These are phyloP conservation scores for Caloenas nicobarica DNA, from an alignment of 2,113 vertebrate genomes.

Conservation along the genomic window DNA sequence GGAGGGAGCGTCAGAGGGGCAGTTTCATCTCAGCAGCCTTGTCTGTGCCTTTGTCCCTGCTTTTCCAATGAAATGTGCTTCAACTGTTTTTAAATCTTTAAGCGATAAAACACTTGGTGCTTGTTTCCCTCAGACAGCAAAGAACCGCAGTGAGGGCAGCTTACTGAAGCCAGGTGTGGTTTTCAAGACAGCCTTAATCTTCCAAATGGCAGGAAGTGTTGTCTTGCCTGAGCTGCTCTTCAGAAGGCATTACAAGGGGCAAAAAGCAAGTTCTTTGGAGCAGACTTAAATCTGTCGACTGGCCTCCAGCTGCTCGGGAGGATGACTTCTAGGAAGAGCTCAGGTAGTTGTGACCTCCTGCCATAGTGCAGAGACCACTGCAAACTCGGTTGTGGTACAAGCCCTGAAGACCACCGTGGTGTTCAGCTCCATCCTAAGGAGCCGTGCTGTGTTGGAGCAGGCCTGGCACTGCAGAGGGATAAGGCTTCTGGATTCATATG, in stretches of 20 bases:
- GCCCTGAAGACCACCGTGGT: neutral
- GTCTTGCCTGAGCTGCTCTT: neutral
- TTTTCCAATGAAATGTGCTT: neutral
- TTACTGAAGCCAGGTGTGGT: neutral
- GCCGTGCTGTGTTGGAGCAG: accelerated
- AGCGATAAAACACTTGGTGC: neutral
- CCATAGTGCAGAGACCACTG: accelerated
- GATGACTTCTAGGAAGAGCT: accelerated
- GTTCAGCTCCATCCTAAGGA: neutral
- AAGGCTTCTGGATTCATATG: neutral
- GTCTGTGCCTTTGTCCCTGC: neutral
- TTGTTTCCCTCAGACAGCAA: neutral
- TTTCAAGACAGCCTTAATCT: neutral
- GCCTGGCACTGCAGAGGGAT: neutral
- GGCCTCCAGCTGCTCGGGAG: neutral
- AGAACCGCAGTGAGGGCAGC: neutral
- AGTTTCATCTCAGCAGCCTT: neutral
- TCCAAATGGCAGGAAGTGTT: neutral
- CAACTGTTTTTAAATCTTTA: neutral
- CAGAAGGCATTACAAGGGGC: neutral
- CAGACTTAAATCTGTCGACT: neutral
- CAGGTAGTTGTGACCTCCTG: neutral
- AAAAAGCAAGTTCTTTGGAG: neutral
- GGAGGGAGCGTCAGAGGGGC: neutral
- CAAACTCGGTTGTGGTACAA: neutral